Evolutionary conservation across 2,113 vertebrate species (phyloP).

Genomic region (Lycaon pictus): DNA sequence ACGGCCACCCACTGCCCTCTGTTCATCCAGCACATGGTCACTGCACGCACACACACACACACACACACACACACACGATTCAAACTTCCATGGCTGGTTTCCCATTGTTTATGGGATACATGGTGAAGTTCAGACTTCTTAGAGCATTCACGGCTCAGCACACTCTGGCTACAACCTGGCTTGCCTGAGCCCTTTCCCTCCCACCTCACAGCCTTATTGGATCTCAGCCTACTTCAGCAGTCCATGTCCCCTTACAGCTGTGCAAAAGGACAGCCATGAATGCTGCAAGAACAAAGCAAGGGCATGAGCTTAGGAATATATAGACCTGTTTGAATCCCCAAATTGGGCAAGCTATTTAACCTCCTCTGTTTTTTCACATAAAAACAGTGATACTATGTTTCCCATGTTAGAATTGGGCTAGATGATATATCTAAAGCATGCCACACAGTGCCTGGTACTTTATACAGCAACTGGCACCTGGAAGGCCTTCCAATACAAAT

Average conservation of each 20-base stretch:
- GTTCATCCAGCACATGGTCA: not conserved
- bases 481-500: not conserved
- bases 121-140: not conserved
- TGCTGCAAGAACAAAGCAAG: not conserved
- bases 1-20: not conserved
- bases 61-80: not conserved
- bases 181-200: not conserved
- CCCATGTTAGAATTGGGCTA: not conserved
- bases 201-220: not conserved
- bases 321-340: not conserved
- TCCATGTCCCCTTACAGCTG: rapidly evolving
- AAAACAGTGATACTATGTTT: not conserved
- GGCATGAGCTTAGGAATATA: not conserved
- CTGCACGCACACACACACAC: not conserved
- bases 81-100: not conserved
- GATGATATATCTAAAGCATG: no score
- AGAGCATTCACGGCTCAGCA: not conserved
- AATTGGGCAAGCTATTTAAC: not conserved
- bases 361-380: not conserved
- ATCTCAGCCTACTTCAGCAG: not conserved
- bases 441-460: not conserved
- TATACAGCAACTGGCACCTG: not conserved
- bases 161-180: not conserved
- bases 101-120: not conserved
- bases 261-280: not conserved